Percentiles rank a stretch among this genome's conserved stretches.
These are phyloP conservation scores for Sebastes paucispinis DNA, from an alignment of 2,797 vertebrate genomes.

Conservation along the genomic window DNA sequence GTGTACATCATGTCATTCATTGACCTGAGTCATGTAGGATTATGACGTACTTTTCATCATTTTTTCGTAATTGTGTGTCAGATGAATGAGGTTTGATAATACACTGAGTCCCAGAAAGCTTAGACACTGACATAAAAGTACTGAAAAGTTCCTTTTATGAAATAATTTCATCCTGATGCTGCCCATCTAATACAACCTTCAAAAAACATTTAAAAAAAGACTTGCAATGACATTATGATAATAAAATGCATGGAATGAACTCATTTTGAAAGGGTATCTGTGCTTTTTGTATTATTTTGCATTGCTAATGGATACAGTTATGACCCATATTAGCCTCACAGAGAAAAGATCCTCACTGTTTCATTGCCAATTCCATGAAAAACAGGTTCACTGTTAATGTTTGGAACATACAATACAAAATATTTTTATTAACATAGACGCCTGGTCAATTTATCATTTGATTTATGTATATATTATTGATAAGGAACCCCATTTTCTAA, in stretches of 20 bases:
- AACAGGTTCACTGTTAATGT: neutral
- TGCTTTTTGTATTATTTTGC: neutral
- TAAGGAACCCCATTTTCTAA: neutral
- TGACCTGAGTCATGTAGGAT: neutral
- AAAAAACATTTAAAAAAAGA: neutral
- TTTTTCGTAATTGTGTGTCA: neutral
- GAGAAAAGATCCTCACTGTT: neutral
- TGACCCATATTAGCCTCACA: neutral
- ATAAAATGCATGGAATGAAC: neutral
- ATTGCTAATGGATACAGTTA: neutral
- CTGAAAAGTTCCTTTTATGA: neutral
- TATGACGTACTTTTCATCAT: neutral
- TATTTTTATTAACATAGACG: neutral
- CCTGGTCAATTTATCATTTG: neutral
- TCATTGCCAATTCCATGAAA: neutral
- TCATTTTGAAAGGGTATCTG: neutral
- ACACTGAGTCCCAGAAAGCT: neutral
- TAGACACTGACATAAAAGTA: neutral
- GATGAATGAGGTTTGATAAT: constrained; percentile 6
- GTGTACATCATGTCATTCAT: neutral
- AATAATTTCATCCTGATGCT: neutral
- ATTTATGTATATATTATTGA: neutral
- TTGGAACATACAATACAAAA: neutral
- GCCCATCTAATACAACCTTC: neutral
- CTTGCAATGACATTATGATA: neutral